phyloP scores from a whole-genome alignment of 1,140 invertebrate species.

The Drosophila subpulchrella region DNA sequence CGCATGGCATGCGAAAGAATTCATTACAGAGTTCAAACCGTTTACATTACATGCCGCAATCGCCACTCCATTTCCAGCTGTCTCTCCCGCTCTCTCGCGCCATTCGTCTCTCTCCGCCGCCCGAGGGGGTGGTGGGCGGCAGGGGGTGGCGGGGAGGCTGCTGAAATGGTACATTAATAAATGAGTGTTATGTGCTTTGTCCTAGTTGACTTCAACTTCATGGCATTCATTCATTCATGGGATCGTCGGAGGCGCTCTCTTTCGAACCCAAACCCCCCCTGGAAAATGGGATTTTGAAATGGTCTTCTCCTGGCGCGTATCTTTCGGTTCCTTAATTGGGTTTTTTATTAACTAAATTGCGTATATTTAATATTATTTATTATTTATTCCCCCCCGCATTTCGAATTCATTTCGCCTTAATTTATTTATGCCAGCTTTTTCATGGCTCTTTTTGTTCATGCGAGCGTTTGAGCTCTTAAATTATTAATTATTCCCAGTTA shows the following conservation, averaged over 20 bases:
- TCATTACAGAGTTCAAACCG: constrained; percentile 64
- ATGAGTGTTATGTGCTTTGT: constrained; percentile 81
- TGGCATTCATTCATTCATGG: constrained; percentile 80
- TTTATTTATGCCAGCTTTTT: constrained; percentile 65
- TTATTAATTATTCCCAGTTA: constrained; percentile 69
- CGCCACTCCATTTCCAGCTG: background rate
- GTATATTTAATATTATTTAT: constrained; percentile 49
- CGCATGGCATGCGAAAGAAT: constrained; percentile 54
- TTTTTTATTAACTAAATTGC: constrained; percentile 79
- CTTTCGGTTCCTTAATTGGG: constrained; percentile 65
- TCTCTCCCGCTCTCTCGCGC: constrained; percentile 17
- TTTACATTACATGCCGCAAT: constrained; percentile 14
- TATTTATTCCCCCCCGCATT: constrained; percentile 47
- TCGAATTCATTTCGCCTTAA: constrained; percentile 58
- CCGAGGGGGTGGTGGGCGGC: background rate
- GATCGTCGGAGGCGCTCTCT: constrained; percentile 33
- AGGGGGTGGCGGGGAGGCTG: constrained; percentile 1
- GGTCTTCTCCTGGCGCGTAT: constrained; percentile 38
- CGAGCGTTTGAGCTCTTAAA: constrained; percentile 62
- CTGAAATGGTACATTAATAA: constrained; percentile 78
- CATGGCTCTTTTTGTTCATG: constrained; percentile 7
- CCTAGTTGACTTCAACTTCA: constrained; percentile 82
- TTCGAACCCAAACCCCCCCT: background rate
- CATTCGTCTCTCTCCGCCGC: constrained; percentile 15
- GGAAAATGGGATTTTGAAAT: constrained; percentile 62